Conservation (phyloP, 2,888 invertebrate species). For the Leptinotarsa juncta region DNA sequence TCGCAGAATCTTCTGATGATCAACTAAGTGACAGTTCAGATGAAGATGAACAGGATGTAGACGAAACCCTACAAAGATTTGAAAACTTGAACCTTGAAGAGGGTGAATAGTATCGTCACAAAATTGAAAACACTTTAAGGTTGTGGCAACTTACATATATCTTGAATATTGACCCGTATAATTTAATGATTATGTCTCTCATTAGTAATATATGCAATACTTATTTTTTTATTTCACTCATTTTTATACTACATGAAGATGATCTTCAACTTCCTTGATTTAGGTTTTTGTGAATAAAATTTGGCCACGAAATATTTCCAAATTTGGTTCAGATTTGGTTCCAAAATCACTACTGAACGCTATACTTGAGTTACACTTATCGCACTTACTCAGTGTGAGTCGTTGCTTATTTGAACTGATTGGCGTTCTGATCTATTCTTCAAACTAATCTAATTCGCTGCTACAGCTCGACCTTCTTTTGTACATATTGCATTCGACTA, state of each 20-base stretch:
- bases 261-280: not conserved
- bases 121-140: not conserved
- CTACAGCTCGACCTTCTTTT: too few species aligned
- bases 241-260: not conserved
- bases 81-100: not conserved
- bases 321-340: too few species aligned
- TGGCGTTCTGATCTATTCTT: too few species aligned
- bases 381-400: too few species aligned
- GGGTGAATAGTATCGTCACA: not conserved
- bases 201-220: not conserved
- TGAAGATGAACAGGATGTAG: conserved; percentile 15
- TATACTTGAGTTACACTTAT: too few species aligned
- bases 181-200: not conserved
- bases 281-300: not conserved
- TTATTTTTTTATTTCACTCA: not conserved
- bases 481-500: too few species aligned
- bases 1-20: not conserved
- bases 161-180: not conserved
- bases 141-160: not conserved
- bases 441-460: too few species aligned
- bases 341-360: too few species aligned
- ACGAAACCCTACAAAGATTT: conserved; percentile 19
- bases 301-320: not conserved
- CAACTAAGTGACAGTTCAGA: not conserved
- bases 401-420: too few species aligned